These are phyloP conservation scores for Embidobia sp. DNA, from an alignment of 2,888 invertebrate genomes.

Conservation along the genomic window DNA sequence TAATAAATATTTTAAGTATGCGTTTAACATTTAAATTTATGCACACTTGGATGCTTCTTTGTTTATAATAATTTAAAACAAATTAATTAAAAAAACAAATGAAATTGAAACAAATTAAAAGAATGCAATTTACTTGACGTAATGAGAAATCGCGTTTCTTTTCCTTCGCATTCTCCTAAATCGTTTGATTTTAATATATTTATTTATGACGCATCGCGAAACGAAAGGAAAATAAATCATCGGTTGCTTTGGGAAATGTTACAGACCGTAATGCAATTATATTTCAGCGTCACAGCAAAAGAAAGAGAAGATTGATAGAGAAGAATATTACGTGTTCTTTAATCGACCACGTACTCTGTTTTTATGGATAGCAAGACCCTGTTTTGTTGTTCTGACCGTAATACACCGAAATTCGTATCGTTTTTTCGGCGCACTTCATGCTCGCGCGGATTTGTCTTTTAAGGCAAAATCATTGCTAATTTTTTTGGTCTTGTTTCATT, in stretches of 20 bases:
- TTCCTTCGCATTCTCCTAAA: not conserved
- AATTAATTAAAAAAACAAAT: too few species aligned
- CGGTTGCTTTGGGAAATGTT: constrained; percentile 17
- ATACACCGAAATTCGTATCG: too few species aligned
- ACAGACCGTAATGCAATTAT: constrained; percentile 53
- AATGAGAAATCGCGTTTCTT: constrained; percentile 28
- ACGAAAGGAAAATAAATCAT: constrained; percentile 46
- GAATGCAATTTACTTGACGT: constrained; percentile 18
- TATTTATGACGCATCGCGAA: constrained; percentile 25
- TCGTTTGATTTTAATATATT: constrained; percentile 45
- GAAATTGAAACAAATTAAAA: too few species aligned
- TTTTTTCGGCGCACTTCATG: too few species aligned
- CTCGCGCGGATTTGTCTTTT: too few species aligned
- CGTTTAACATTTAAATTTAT: too few species aligned
- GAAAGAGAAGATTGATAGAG: constrained; percentile 53
- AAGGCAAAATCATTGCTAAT: too few species aligned
- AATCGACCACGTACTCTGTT: constrained; percentile 53
- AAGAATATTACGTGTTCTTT: constrained; percentile 54
- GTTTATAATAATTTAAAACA: too few species aligned
- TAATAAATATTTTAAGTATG: too few species aligned
- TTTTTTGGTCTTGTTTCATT: too few species aligned
- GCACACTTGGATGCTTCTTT: too few species aligned
- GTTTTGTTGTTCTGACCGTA: too few species aligned
- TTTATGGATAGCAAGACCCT: constrained; percentile 27
- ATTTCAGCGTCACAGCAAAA: constrained; percentile 44